Conservation (phyloP, 1,140 invertebrate genomes). For the Platorchestia sp. region DNA sequence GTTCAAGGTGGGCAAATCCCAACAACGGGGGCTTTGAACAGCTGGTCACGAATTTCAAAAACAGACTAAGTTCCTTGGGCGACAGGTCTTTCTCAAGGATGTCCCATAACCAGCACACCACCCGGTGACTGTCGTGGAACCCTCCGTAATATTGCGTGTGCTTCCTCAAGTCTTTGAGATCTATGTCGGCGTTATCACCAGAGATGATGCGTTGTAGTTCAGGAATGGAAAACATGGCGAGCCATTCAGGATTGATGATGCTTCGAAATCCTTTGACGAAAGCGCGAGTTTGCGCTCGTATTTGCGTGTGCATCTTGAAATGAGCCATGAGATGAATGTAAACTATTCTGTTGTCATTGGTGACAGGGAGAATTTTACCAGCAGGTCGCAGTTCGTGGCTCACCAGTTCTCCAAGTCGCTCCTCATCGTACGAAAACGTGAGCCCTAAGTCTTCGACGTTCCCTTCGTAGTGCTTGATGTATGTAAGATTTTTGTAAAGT, state of each 20-base stretch:
- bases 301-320: conserved; percentile 97
- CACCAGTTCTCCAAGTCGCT: conserved; percentile 91
- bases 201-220: conserved; percentile 94
- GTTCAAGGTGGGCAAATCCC: conserved; percentile 97
- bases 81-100: conserved; percentile 96
- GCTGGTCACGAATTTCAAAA: conserved; percentile 99
- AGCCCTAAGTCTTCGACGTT: conserved; percentile 94
- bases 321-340: conserved; percentile 99
- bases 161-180: conserved; percentile 89
- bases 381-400: conserved; percentile 94
- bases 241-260: conserved; percentile 95
- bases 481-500: conserved; percentile 95
- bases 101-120: conserved; percentile 99
- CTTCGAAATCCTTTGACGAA: conserved; percentile 97
- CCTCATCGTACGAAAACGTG: conserved; percentile 97
- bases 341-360: conserved; percentile 96
- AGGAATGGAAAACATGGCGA: conserved; percentile 95
- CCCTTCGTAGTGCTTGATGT: conserved; percentile 96
- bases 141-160: conserved; percentile 99
- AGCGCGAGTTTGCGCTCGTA: conserved; percentile 93
- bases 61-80: conserved; percentile 90
- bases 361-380: conserved; percentile 92
- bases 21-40: conserved; percentile 98
- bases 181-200: conserved; percentile 90
- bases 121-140: conserved; percentile 97